Evolutionary conservation across 2,888 invertebrate species (phyloP).

Genomic region (Kryphioiulus occultus): DNA sequence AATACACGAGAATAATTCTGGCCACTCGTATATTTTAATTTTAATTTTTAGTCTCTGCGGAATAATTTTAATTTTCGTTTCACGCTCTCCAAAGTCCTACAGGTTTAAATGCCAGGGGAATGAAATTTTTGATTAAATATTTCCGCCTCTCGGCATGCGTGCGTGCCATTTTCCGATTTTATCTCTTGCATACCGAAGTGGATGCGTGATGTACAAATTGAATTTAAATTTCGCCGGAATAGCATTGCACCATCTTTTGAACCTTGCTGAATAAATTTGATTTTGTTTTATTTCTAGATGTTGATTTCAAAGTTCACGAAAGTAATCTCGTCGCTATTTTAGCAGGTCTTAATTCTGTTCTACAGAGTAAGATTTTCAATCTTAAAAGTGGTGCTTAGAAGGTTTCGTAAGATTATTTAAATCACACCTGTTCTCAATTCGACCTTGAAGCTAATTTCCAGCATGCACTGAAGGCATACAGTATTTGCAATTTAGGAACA

Average conservation of each 20-base stretch:
- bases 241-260: not conserved
- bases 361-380: not conserved
- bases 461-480: not conserved
- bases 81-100: not conserved
- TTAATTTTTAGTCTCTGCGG: not conserved
- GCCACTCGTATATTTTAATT: not conserved
- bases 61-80: not conserved
- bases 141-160: not conserved
- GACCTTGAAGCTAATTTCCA: not conserved
- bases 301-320: not conserved
- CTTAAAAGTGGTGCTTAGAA: not conserved
- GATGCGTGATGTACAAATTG: not conserved
- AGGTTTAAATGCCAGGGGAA: not conserved
- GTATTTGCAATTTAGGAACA: not conserved
- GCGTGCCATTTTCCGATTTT: not conserved
- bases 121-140: not conserved
- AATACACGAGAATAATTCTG: not conserved
- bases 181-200: not conserved
- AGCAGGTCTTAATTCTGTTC: not conserved
- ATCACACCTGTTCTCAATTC: not conserved
- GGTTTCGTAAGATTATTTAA: not conserved
- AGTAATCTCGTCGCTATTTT: not conserved
- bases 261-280: not conserved
- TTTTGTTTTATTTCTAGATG: not conserved
- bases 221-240: not conserved